phyloP scores from a whole-genome alignment of 2,888 invertebrate genomes.

The Hedya salicella region DNA sequence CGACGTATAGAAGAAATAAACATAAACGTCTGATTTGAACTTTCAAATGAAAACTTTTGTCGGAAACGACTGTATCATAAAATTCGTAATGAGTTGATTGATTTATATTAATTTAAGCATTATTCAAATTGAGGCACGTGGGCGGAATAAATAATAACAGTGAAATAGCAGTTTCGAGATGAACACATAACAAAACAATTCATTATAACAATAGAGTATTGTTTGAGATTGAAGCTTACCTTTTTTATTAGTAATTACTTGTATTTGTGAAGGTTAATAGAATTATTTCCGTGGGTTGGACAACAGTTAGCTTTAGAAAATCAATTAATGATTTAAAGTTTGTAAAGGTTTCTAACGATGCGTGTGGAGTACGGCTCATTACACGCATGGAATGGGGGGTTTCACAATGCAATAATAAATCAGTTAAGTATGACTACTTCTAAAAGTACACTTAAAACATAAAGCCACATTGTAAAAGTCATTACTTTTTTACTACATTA shows the following conservation, averaged over 20 bases:
- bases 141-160: constrained; percentile 73
- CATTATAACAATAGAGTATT: constrained; percentile 77
- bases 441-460: neutral
- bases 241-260: constrained; percentile 69
- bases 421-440: constrained; percentile 14
- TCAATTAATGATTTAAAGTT: constrained; percentile 34
- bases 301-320: constrained; percentile 49
- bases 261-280: constrained; percentile 56
- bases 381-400: constrained; percentile 13
- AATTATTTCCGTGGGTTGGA: constrained; percentile 62
- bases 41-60: constrained; percentile 11
- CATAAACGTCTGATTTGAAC: constrained; percentile 22
- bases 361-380: constrained; percentile 29
- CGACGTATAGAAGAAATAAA: constrained; percentile 2
- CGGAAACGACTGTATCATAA: constrained; percentile 19
- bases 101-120: constrained; percentile 59
- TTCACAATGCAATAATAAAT: constrained; percentile 14
- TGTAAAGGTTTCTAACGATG: constrained; percentile 28
- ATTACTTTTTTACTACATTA: constrained; percentile 3
- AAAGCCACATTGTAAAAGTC: neutral
- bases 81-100: constrained; percentile 49
- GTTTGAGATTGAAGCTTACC: constrained; percentile 69
- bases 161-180: constrained; percentile 69
- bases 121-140: constrained; percentile 62
- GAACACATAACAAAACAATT: constrained; percentile 74